These are phyloP conservation scores for Lepidochitona cinerea DNA, from an alignment of 2,888 invertebrate species.

Conservation along the genomic window DNA sequence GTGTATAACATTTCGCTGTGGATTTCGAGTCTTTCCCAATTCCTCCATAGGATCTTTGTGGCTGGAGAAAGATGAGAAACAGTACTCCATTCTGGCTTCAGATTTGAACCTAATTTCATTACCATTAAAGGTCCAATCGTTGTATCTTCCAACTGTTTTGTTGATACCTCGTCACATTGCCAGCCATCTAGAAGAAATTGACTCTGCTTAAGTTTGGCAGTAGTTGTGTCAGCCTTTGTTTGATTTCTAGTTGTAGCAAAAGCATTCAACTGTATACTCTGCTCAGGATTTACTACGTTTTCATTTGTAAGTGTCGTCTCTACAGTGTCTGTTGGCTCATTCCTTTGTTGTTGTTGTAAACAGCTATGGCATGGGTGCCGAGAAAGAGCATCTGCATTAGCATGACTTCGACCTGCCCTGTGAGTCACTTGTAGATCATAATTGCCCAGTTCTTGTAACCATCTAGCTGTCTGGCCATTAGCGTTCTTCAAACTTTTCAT, in stretches of 20 bases:
- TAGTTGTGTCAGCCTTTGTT: not conserved
- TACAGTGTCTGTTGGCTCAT: not conserved
- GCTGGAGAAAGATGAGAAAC: not conserved
- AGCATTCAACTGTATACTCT: too few species aligned
- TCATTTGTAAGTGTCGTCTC: too few species aligned
- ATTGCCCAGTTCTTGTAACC: not conserved
- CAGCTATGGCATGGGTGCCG: not conserved
- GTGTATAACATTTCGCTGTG: slow-evolving; percentile 9
- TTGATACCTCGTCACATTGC: not conserved
- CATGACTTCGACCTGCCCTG: not conserved
- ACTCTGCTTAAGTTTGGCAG: not conserved
- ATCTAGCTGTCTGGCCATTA: not conserved
- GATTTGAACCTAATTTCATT: not conserved
- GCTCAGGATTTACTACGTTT: too few species aligned
- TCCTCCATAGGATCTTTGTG: slow-evolving; percentile 14
- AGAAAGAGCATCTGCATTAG: not conserved
- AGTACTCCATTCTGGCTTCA: not conserved
- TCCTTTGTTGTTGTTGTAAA: not conserved
- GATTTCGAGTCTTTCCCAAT: slow-evolving; percentile 14
- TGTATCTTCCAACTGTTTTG: not conserved
- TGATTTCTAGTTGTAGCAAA: not conserved
- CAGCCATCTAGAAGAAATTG: not conserved
- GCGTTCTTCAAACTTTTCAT: not conserved
- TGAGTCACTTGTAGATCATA: not conserved
- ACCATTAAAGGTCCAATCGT: not conserved